These are phyloP conservation scores for Crepidodera aurea DNA, from an alignment of 2,888 invertebrate genomes.

Conservation along the genomic window DNA sequence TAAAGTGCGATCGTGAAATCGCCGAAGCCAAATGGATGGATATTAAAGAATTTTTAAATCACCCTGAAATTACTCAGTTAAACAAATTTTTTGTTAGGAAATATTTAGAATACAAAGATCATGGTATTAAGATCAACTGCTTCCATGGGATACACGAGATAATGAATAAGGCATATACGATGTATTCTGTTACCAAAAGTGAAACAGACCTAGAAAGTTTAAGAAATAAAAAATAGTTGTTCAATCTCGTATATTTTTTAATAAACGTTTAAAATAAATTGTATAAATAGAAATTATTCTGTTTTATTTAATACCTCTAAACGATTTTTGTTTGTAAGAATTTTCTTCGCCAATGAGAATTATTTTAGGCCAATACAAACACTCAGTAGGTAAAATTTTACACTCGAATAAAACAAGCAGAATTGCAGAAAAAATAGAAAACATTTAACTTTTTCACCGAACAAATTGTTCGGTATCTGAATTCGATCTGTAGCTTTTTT, in stretches of 20 bases:
- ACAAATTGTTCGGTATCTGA: too few relatives aligned
- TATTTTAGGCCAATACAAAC: too few relatives aligned
- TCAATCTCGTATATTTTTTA: background rate
- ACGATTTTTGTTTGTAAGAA: too few relatives aligned
- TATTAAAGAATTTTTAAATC: conserved; percentile 73
- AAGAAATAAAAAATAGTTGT: background rate
- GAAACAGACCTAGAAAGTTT: conserved; percentile 6
- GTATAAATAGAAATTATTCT: too few relatives aligned
- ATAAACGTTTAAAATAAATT: conserved; percentile 1
- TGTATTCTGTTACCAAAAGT: conserved; percentile 52
- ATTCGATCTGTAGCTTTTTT: too few relatives aligned
- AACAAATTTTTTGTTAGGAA: conserved; percentile 73
- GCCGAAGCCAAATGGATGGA: conserved; percentile 84
- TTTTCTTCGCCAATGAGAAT: too few relatives aligned
- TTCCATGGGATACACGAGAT: conserved; percentile 63
- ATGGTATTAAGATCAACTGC: conserved; percentile 69
- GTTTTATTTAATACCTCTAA: too few relatives aligned
- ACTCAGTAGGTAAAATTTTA: too few relatives aligned
- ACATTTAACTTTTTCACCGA: too few relatives aligned
- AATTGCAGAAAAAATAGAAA: too few relatives aligned
- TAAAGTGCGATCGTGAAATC: conserved; percentile 80
- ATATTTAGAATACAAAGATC: conserved; percentile 71
- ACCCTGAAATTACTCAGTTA: conserved; percentile 76
- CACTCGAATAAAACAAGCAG: too few relatives aligned
- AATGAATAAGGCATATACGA: conserved; percentile 62